phyloP scores from a whole-genome alignment of 2,113 vertebrate species.

The Eublepharis macularius region DNA sequence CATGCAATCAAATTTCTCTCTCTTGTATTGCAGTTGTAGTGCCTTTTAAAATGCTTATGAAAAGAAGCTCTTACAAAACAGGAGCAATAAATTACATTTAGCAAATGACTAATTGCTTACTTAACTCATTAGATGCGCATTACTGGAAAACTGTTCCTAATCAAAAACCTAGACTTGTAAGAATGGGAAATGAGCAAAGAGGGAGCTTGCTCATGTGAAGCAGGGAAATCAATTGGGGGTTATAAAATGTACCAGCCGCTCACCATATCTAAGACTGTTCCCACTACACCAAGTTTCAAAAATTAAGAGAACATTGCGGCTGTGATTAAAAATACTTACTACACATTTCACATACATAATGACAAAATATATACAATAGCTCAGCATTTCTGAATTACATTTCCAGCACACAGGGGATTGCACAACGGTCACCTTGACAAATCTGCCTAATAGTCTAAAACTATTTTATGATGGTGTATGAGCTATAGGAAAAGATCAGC shows the following conservation, averaged over 20 bases:
- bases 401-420: neutral
- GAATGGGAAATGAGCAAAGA: neutral
- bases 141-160: neutral
- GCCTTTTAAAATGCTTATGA: neutral
- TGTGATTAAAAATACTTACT: neutral
- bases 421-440: neutral
- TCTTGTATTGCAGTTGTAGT: neutral
- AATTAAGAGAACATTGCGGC: neutral
- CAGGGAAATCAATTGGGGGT: neutral
- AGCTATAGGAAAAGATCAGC: neutral
- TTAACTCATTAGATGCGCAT: neutral
- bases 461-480: neutral
- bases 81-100: neutral
- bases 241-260: neutral
- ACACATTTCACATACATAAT: neutral
- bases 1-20: neutral
- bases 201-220: neutral
- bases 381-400: neutral
- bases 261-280: neutral
- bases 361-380: neutral
- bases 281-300: neutral
- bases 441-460: neutral
- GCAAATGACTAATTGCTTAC: neutral
- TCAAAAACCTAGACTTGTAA: neutral
- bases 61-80: neutral